Base-by-base conservation (phyloP, 2,113 vertebrate genomes). In the Oxyura jamaicensis region DNA sequence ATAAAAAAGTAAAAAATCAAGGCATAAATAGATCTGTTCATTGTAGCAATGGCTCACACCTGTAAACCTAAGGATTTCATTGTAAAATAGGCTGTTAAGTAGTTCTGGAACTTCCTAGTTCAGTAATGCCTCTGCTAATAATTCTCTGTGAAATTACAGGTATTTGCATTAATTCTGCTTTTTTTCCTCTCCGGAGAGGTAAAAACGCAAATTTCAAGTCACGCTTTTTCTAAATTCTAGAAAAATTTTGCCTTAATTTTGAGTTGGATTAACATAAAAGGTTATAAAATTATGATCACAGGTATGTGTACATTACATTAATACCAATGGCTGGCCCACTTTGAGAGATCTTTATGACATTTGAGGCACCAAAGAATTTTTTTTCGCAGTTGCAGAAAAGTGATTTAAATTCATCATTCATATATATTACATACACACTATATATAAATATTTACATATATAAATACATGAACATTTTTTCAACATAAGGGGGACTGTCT, bases 281-380 rank as follows among this genome's bases (percentile, higher is more conserved):
- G 92, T 88, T 88, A 75, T 79, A 94, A 96, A 97, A 96, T 92
- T 97, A 96, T 97, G 95, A 96, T 96, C 95, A 95, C 92, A 96
- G 91, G 56, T 92, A 63, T 79, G 63, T 94, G 89, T 97, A 91
- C 82, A 90, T 85, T 88, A 92, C 90, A 84, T 93, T 26, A 79
- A 59, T 66, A 87, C 31, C 0, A 7, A 25, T 79, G 46, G 35
- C 62, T 90, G 63, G 56, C 79, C 74, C 36, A 15, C 41, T 83
- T 96, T 42, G 58, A 62, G 53, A 90, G 68, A 59, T 92, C 18
- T 44, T 7, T 77, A 21, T 62, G 26, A 91, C 8, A 7, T 76
- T 66, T 60, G 65, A 86, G 92, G 92, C 95, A 97, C 96, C 96
- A 97, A 97, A 97, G 91, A 91, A 83, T 19, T 80, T 80, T 79